Evolutionary conservation across 2,888 invertebrate genomes (phyloP), one percentile per base, ranked within the genome.

Genomic region (Chrysotoxum bicinctum): DNA sequence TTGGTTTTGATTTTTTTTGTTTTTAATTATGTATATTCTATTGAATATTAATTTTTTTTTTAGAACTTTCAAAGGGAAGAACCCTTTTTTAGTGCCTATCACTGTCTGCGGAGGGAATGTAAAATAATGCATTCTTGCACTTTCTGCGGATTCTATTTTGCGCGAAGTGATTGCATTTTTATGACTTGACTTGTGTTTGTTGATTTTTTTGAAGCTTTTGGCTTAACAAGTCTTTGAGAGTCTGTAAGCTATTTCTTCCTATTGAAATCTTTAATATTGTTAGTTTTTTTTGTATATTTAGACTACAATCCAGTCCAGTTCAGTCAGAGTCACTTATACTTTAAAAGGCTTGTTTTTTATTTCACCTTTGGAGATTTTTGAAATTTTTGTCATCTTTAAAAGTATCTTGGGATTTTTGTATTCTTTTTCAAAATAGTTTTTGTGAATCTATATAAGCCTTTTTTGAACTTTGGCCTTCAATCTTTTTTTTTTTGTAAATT

Each of bases 21-120:
- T 21, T 21, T 19, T 10, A 19, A 43, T 43, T 45, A 45, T 16
- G 14, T 54, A 16, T 54, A 10, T 54, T 54, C 54, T 32, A 54
- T 54, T 30, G 54, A 54, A 54, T 58, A 58, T 58, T 35, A 58
- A 19, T 21, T 58, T 30, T 54, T 32, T 21, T 32, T n/a, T n/a
- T n/a, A n/a, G 32, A 32, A 56, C 9, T 54, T 30, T 8, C 14
- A 58, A 58, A 37, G 14, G 14, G 16, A 37, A 21, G 8, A 50
- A 23, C 7, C 8, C 50, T 14, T 50, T 2, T 8, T 50, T 26
- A 23, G 14, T 7, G 50, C 14, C 14, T 50, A 26, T 23, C 14
- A 50, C 4, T 48, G 3, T 5, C 8, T 3, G 26, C 23, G 8
- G 23, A 1, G 26, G 50, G 8, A n/a, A 1, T 50, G 50, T 7